Conservation (phyloP, 1,140 invertebrate genomes). For the Monomorium pharaonis region DNA sequence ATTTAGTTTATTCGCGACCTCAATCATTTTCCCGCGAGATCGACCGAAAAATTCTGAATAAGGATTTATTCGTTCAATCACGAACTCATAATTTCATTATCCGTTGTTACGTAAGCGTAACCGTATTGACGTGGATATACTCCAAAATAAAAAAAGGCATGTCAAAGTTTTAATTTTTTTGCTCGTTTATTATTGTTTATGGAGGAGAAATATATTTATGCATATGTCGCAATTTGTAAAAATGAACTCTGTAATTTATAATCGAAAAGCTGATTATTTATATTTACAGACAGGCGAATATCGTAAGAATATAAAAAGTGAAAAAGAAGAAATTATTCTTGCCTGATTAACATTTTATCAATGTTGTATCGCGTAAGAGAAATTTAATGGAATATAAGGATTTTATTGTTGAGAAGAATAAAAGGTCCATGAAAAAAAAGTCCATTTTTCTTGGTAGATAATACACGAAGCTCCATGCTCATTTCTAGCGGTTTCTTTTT, state of each 20-base stretch:
- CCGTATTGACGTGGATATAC: background rate
- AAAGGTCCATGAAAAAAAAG: background rate
- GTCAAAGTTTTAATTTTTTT: slow-evolving; percentile 5
- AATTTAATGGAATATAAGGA: background rate
- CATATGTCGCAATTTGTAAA: background rate
- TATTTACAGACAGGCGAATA: background rate
- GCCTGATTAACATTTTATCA: background rate
- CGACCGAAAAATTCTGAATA: slow-evolving; percentile 24
- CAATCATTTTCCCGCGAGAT: slow-evolving; percentile 63
- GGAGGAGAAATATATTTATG: background rate
- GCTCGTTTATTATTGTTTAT: background rate
- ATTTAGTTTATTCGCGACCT: slow-evolving; percentile 65
- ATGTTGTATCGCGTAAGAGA: background rate
- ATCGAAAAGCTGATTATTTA: background rate
- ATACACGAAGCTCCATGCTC: background rate
- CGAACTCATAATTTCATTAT: slow-evolving; percentile 2
- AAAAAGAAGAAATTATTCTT: background rate
- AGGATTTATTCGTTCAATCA: slow-evolving; percentile 11
- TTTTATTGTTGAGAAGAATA: background rate
- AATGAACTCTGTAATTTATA: background rate
- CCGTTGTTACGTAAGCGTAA: background rate
- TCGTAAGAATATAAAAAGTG: background rate
- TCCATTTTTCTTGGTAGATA: background rate
- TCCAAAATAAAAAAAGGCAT: background rate
- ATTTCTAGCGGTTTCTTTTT: background rate